Conservation (phyloP, 2,888 invertebrate genomes). For the Balanococcus diminutus region DNA sequence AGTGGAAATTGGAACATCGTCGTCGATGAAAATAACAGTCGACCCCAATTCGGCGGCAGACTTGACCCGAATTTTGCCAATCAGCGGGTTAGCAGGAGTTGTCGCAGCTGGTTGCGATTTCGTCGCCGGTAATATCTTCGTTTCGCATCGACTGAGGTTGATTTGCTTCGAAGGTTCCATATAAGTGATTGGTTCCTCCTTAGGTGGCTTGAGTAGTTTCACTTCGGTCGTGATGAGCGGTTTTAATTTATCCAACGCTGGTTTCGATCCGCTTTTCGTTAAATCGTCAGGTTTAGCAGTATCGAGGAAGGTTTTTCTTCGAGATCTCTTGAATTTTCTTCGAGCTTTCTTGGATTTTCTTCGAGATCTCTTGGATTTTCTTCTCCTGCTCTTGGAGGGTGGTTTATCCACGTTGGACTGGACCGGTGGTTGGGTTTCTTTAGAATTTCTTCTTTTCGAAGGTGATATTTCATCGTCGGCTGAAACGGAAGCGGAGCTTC, state of each 20-base stretch:
- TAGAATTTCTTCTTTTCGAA: background rate
- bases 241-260: background rate
- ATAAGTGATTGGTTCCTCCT: background rate
- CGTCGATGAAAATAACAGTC: background rate
- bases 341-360: too few species aligned
- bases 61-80: constrained; percentile 22
- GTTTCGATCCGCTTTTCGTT: background rate
- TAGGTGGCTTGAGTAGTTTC: background rate
- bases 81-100: background rate
- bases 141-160: background rate
- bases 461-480: background rate
- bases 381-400: background rate
- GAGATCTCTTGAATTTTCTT: too few species aligned
- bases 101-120: background rate
- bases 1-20: background rate
- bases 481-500: background rate
- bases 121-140: background rate
- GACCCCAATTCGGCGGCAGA: constrained; percentile 20
- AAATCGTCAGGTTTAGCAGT: background rate
- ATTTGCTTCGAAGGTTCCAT: background rate
- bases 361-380: background rate
- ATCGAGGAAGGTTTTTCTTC: too few species aligned
- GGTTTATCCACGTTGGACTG: too few species aligned
- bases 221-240: background rate
- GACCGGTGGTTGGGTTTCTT: background rate